Base-by-base conservation (phyloP, 2,113 vertebrate genomes). In the Megaceryle torquata region DNA sequence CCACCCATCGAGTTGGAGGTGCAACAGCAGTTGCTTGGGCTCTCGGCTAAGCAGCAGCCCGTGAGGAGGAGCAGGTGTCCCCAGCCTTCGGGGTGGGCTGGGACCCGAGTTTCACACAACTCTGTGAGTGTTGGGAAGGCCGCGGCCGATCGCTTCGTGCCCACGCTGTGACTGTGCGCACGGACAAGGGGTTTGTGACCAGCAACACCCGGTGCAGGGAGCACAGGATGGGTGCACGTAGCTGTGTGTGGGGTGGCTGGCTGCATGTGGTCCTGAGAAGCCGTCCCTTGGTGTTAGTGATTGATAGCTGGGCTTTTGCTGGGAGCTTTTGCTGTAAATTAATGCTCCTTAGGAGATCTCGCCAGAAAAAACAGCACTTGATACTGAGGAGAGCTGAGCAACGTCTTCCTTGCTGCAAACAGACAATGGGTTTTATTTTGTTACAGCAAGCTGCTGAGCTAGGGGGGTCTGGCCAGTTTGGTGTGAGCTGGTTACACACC, bases 151-250 rank as follows among this genome's bases (percentile, higher is more conserved):
- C 5, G 44, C 11, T 61, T 28, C 71, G 24, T 7, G 37, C 25
- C 24, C 29, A 1, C 14, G 8, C 24, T 0, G 4, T 5, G 18
- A 1, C 31, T 25, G 7, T 9, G 71, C 31, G 68, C 28, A 3
- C 0, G 0, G 71, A 26, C 16, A 4, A 20, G 77, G 17, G 74
- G 1, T 50, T 51, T 71, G 50, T 37, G 81, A 24, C 2, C 18
- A 3, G 0, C 2, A 7, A 4, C 1, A 4, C 33, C 46, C 16
- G 1, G 48, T 3, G 41, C 48, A 26, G 88, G 28, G 31, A 20
- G 61, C 22, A 2, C 24, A 16, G 46, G 53, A 2, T 22, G 9
- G 8, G 1, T 0, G 16, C 20, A 2, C 1, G 0, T 72, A 61
- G 46, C 69, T 31, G 46, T 22, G 61, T 50, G 56, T 0, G 2